A percentile compares a stretch with the other conserved stretches of the same genome.
Conservation (phyloP, 2,113 vertebrate species). For the Ctenodactylus gundi region DNA sequence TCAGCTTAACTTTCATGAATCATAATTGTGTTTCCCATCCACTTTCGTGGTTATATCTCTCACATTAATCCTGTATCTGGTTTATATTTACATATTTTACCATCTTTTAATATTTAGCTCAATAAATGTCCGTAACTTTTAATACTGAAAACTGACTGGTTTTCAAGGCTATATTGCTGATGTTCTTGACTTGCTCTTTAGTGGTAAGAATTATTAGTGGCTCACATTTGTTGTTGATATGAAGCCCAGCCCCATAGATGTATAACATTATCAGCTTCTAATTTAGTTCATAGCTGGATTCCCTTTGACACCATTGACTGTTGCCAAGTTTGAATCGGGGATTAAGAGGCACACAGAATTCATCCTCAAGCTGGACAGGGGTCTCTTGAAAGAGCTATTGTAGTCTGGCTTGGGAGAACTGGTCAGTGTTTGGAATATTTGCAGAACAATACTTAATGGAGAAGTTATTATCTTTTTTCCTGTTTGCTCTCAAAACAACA, state of each 20-base stretch:
- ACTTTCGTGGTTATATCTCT: background rate
- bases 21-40: background rate
- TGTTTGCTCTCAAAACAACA: conserved; percentile 49
- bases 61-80: background rate
- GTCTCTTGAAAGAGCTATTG: conserved; percentile 74
- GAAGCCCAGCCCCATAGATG: background rate
- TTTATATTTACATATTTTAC: background rate
- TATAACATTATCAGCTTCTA: background rate
- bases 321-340: conserved; percentile 64
- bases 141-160: conserved; percentile 9
- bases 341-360: conserved; percentile 54
- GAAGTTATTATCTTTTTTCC: conserved; percentile 72
- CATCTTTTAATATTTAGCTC: background rate
- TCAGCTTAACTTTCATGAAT: background rate
- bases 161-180: background rate
- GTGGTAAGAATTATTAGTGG: conserved; percentile 14
- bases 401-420: conserved; percentile 74
- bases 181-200: conserved; percentile 36
- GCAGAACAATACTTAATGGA: conserved; percentile 76
- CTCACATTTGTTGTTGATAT: background rate
- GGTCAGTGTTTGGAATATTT: conserved; percentile 65
- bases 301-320: conserved; percentile 36
- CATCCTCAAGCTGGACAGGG: conserved; percentile 51
- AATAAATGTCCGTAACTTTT: background rate
- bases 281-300: conserved; percentile 26